phyloP scores from a whole-genome alignment of 2,113 vertebrate species.

The Salvelinus sp. region DNA sequence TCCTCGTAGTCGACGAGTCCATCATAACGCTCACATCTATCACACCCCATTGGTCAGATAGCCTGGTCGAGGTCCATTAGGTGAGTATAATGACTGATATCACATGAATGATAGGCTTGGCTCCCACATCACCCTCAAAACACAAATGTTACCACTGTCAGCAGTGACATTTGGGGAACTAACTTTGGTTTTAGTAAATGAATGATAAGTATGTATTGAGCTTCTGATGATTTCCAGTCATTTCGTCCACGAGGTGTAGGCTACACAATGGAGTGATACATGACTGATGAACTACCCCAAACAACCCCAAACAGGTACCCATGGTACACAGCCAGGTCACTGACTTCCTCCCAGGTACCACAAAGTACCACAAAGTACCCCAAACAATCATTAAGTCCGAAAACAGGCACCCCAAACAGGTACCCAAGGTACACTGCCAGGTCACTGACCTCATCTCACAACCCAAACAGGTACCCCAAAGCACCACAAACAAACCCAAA shows the following conservation, averaged over 20 bases:
- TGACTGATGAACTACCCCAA: neutral
- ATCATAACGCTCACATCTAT: neutral
- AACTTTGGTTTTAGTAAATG: neutral
- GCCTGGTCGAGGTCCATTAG: neutral
- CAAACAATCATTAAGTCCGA: too few relatives aligned
- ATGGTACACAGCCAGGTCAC: too few relatives aligned
- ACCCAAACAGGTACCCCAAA: too few relatives aligned
- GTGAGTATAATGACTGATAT: neutral
- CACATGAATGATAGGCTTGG: neutral
- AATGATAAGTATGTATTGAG: too few relatives aligned
- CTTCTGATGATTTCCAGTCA: too few relatives aligned
- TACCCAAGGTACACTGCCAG: too few relatives aligned
- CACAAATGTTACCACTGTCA: neutral
- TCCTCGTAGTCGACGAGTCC: neutral
- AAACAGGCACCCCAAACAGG: too few relatives aligned
- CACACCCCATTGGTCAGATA: conserved; percentile 6
- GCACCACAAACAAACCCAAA: too few relatives aligned
- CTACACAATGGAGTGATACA: neutral
- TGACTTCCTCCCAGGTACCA: too few relatives aligned
- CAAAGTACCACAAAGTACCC: too few relatives aligned
- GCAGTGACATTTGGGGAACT: neutral
- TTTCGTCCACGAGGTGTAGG: neutral
- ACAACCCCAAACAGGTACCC: too few relatives aligned
- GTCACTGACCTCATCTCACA: too few relatives aligned
- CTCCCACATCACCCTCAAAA: neutral